Conservation (phyloP, 2,797 vertebrate species). For the Myotis pilosus region DNA sequence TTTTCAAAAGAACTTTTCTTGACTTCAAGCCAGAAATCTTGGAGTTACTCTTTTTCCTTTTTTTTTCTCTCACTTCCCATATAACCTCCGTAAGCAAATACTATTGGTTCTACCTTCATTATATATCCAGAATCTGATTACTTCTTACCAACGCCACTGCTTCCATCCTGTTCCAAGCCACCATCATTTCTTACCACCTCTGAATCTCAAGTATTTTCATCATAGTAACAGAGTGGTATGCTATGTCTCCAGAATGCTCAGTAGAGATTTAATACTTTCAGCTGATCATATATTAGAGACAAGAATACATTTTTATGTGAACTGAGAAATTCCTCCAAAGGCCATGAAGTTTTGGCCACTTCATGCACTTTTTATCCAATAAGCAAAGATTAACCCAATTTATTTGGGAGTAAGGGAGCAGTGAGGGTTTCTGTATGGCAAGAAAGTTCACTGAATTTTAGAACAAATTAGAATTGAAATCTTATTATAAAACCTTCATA, state of each 20-base stretch:
- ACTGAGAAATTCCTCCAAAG: constrained; percentile 35
- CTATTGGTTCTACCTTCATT: not conserved
- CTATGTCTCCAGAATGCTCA: not conserved
- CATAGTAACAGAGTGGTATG: not conserved
- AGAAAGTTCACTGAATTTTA: constrained; percentile 44
- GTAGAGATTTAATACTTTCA: constrained; percentile 12
- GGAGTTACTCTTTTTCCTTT: not conserved
- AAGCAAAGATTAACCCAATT: constrained; percentile 9
- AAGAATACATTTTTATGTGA: constrained; percentile 41
- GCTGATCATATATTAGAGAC: not conserved
- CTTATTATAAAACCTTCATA: constrained; percentile 40
- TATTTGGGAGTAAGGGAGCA: not conserved
- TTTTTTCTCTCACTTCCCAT: not conserved
- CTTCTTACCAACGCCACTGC: not conserved
- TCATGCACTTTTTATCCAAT: not conserved
- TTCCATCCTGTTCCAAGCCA: not conserved
- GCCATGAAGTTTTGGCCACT: not conserved
- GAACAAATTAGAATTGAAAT: constrained; percentile 51
- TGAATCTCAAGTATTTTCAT: not conserved
- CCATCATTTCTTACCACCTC: not conserved
- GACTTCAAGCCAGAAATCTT: constrained; percentile 1
- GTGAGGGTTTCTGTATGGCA: constrained; percentile 34
- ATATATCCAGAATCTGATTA: not conserved
- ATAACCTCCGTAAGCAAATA: constrained; percentile 41
- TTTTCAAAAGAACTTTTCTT: constrained; percentile 50